Conservation (phyloP, 2,888 invertebrate genomes). For the Cataglyphis cursor region DNA sequence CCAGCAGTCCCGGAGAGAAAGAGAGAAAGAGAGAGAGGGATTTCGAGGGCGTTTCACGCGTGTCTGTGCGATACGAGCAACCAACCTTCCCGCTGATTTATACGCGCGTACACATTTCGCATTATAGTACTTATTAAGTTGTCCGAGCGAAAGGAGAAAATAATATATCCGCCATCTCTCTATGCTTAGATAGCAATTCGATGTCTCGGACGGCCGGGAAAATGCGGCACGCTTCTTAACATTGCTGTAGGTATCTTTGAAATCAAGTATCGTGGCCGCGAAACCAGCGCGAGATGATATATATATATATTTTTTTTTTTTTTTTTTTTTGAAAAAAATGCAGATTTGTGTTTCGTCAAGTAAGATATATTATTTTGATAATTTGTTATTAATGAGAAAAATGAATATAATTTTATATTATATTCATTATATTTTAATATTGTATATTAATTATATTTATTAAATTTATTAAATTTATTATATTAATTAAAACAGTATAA, state of each 20-base stretch:
- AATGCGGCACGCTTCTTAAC: not conserved
- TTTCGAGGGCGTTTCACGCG: not conserved
- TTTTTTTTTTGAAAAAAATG: not conserved
- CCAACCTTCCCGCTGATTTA: conserved; percentile 24
- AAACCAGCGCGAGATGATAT: not conserved
- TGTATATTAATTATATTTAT: too few species aligned
- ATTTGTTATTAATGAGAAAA: not conserved
- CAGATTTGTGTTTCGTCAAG: not conserved
- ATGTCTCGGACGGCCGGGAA: not conserved
- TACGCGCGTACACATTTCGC: conserved; percentile 17
- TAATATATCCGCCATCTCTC: conserved; percentile 25
- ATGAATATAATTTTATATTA: not conserved
- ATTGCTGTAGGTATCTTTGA: not conserved
- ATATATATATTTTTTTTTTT: too few species aligned
- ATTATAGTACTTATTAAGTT: conserved; percentile 45
- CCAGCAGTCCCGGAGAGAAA: not conserved
- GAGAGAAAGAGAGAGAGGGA: conserved; percentile 4
- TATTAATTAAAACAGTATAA: not conserved
- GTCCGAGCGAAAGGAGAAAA: conserved; percentile 24
- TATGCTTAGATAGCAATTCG: conserved; percentile 2
- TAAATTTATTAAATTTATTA: too few species aligned
- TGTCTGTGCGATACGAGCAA: not conserved
- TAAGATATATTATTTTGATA: not conserved
- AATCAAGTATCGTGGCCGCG: not conserved
- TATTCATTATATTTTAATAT: too few species aligned